These are phyloP conservation scores for Fundulus diaphanus DNA, from an alignment of 2,797 vertebrate genomes.

Conservation along the genomic window DNA sequence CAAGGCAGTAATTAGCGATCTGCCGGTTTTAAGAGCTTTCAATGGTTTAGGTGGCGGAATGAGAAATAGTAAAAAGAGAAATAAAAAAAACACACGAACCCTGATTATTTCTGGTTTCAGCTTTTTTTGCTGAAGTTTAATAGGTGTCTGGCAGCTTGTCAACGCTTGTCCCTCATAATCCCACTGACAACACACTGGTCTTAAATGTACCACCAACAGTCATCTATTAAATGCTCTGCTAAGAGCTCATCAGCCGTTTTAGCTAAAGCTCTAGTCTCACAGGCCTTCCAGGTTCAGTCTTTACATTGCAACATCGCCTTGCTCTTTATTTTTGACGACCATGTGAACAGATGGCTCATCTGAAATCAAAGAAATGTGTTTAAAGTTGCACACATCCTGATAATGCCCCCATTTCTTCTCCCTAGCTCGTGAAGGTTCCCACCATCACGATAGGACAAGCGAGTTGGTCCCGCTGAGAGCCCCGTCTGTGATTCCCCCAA, in stretches of 20 bases:
- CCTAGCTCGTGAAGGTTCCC: conserved; percentile 24
- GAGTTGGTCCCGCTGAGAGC: conserved; percentile 31
- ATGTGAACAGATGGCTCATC: conserved; percentile 3
- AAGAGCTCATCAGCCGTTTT: background rate
- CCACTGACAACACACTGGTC: conserved; percentile 4
- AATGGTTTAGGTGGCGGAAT: conserved; percentile 10
- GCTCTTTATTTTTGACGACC: background rate
- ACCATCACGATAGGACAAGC: conserved; percentile 23
- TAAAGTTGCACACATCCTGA: background rate
- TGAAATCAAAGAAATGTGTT: conserved; percentile 13
- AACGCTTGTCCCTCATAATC: conserved; percentile 24
- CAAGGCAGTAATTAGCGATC: background rate
- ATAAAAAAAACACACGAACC: background rate
- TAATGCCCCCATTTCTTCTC: conserved; percentile 8
- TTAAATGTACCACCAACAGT: conserved; percentile 8
- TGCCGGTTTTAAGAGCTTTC: conserved; percentile 18
- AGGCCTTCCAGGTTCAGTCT: conserved; percentile 2
- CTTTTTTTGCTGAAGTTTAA: conserved; percentile 30
- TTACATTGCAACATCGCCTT: background rate
- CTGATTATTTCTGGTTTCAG: conserved; percentile 3
- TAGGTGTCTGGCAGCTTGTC: conserved; percentile 76
- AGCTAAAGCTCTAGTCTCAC: background rate
- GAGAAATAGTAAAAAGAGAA: background rate
- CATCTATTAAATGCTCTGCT: background rate
- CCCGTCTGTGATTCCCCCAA: conserved; percentile 23